Evolutionary conservation across 2,888 invertebrate species (phyloP).

Genomic region (Coremacera marginata): DNA sequence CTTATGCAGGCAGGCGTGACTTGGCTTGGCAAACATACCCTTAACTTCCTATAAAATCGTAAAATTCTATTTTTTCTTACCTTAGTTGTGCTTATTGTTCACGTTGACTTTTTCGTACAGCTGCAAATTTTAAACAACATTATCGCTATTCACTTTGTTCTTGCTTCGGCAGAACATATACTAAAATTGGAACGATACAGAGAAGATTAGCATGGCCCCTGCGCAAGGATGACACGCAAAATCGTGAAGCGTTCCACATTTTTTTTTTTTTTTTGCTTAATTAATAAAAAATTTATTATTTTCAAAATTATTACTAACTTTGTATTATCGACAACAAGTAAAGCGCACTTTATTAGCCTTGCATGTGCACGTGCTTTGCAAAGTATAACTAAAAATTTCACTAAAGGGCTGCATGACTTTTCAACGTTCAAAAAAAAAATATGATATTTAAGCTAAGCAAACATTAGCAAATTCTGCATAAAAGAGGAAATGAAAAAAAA

Average conservation of each 20-base stretch:
- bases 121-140: background rate
- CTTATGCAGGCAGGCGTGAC: background rate
- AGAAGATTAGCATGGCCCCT: conserved; percentile 95
- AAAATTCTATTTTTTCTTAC: background rate
- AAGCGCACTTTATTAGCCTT: background rate
- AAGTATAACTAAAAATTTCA: background rate
- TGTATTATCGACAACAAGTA: background rate
- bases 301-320: conserved; percentile 19
- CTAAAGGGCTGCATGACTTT: background rate
- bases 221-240: conserved; percentile 95
- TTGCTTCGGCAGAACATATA: conserved; percentile 85
- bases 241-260: conserved; percentile 84
- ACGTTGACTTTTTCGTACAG: background rate
- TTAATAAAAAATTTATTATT: background rate
- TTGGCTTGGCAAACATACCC: background rate
- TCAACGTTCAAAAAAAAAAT: too few species aligned
- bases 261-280: conserved; percentile 57
- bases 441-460: too few species aligned
- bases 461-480: background rate
- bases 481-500: background rate
- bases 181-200: conserved; percentile 94
- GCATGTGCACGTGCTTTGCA: background rate
- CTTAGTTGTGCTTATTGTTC: background rate
- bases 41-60: too few species aligned
- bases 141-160: conserved; percentile 61